Base-by-base conservation (phyloP, 2,797 vertebrate species). In the Cuculus canorus region DNA sequence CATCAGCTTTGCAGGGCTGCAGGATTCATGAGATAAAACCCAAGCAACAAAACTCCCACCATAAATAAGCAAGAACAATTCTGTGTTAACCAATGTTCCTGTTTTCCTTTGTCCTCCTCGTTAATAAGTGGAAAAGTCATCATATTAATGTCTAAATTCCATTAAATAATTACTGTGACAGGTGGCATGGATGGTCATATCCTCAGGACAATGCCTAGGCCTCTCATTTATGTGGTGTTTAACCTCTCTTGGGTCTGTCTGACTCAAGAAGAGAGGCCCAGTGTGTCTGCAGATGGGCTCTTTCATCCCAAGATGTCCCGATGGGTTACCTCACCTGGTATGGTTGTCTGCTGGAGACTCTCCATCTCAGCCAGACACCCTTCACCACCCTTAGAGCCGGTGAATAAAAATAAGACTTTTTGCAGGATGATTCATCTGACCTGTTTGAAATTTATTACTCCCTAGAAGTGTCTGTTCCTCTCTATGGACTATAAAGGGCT, bases 181-280 rank as follows among this genome's bases (percentile, higher is more conserved):
- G 1, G 0, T 39, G 59, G 9, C 19, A 33, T 16, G 18, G 52
- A 22, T 15, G 28, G 23, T 2, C 4, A 37, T 7, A 64, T 17
- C 5, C 10, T 6, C 1, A 1, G 39, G 25, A 10, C 52, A 82
- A 24, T 18, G 13, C 13, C 41, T 61, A n/a, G 53, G 59, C 15
- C 41, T 41, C 25, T 64, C 1, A 1, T 53, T 65, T 82, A 6
- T 56, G 71, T 43, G 71, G 11, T 1, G 2, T 61, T 87, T 72
- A 54, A 61, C 15, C 13, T 56, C 5, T 60, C 18, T 43, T 48
- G 57, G 8, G 7, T 80, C 41, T 41, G 27, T 50, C 28, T 63
- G 5, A 25, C 66, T 64, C 2, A 0, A 63, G 60, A 5, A 65
- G 50, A 65, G 50, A 45, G 27, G 54, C 21, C 8, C 2, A 43